Conservation (phyloP, 1,140 invertebrate genomes). For the Drosophila rufa region DNA sequence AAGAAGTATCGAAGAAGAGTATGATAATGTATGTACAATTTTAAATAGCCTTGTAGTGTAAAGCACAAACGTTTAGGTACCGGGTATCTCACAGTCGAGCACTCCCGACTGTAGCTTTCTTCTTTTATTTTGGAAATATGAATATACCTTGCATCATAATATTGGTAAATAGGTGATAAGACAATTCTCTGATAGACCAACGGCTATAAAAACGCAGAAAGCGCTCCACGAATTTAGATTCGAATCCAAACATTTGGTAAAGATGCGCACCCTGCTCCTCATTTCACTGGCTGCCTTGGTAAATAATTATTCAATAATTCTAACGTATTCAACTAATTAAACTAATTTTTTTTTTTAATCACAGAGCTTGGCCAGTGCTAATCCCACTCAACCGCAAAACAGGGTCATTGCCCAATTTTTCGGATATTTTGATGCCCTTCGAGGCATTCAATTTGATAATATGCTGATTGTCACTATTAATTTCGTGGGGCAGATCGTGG, state of each 20-base stretch:
- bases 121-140: too few relatives aligned
- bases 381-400: slow-evolving; percentile 1
- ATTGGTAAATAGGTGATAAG: slow-evolving; percentile 7
- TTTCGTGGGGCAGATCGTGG: neutral
- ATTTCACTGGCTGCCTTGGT: slow-evolving; percentile 21
- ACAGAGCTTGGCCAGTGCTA: slow-evolving; percentile 15
- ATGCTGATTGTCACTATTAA: neutral
- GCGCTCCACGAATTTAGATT: neutral
- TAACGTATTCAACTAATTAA: neutral
- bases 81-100: too few relatives aligned
- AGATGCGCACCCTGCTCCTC: slow-evolving; percentile 12
- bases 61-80: too few relatives aligned
- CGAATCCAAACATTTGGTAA: neutral
- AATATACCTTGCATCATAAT: slow-evolving; percentile 2
- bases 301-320: neutral
- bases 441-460: slow-evolving; percentile 5
- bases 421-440: slow-evolving; percentile 13
- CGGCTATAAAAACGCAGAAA: slow-evolving; percentile 10
- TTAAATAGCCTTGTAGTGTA: too few relatives aligned
- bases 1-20: too few relatives aligned
- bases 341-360: too few relatives aligned
- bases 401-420: slow-evolving; percentile 18
- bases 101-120: too few relatives aligned
- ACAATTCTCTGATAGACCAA: neutral
- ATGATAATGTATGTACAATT: too few relatives aligned